Evolutionary conservation across 2,113 vertebrate genomes (phyloP), one percentile per base, ranked within the genome.

Genomic region (Ramphastos sulfuratus): DNA sequence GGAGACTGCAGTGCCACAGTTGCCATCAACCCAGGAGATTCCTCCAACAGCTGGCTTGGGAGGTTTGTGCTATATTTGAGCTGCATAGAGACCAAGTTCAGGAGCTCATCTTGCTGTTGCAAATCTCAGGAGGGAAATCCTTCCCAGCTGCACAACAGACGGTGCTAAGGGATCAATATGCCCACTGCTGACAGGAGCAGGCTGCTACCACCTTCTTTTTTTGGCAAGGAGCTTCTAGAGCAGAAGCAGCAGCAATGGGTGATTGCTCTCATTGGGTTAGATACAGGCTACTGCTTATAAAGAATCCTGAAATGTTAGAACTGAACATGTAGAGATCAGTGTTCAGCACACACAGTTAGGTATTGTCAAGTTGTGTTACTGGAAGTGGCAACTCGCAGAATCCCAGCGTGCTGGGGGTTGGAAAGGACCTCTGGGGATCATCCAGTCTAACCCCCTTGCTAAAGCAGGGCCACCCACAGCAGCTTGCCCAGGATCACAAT

Each of bases 51-150:
- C 28, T 1, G 54, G 69, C 80, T 93, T 72, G 37, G 77, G 18
- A 97, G 93, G 94, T 98, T 81, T 54, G 82, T 95, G 44, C 82
- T 87, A 7, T 56, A 3, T 61, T 90, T 69, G 48, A 48, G 16
- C 42, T 70, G 30, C 33, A 30, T 54, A 63, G 63, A 24, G 67
- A 8, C 12, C 83, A 33, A 60, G 52, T 74, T 37, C 55, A 37
- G 71, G 48, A 77, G n/a, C 74, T 55, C 59, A 9, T 25, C 21
- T 69, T 31, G 6, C 27, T 81, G 79, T 86, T 80, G 66, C 60
- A 66, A 21, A 75, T 30, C 60, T 74, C 25, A 2, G 50, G 20
- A 12, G 58, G 84, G 52, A 87, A 87, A 71, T 75, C 30, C 63
- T 95, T 70, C 27, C 0, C 1, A 35, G 66, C 75, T 54, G 33